Evolutionary conservation across 2,888 invertebrate species (phyloP).

Genomic region (Scaptomyza cyrtandrae): DNA sequence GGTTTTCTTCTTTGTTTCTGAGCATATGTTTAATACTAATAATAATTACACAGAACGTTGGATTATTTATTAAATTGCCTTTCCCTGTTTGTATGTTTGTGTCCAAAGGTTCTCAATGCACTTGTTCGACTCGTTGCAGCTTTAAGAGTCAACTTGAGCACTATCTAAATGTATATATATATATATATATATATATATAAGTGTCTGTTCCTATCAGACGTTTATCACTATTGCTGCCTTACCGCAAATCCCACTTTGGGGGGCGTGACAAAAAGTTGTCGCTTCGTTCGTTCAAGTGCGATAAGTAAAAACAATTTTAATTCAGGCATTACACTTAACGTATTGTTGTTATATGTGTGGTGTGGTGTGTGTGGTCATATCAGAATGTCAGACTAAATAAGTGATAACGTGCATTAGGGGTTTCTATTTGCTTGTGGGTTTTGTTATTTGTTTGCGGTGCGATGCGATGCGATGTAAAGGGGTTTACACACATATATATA

Average conservation of each 20-base stretch:
- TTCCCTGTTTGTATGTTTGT: no score
- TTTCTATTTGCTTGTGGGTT: conserved; percentile 21
- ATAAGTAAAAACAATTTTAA: conserved; percentile 3
- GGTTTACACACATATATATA: neutral
- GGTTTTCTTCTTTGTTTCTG: no score
- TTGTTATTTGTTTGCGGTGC: conserved; percentile 1
- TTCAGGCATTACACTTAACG: conserved; percentile 20
- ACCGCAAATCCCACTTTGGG: conserved; percentile 26
- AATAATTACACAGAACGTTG: no score
- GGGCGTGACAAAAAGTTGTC: neutral
- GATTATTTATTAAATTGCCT: no score
- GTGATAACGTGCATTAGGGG: conserved; percentile 52
- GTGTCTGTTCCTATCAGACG: conserved; percentile 11
- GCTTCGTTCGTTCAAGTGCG: neutral
- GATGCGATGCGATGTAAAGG: neutral
- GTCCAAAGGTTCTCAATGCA: neutral
- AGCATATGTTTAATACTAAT: no score
- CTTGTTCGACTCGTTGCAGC: conserved; percentile 16
- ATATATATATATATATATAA: no score
- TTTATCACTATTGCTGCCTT: conserved; percentile 15
- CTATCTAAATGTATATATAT: conserved; percentile 8
- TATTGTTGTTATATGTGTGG: neutral
- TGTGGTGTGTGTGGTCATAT: conserved; percentile 24
- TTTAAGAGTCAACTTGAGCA: neutral
- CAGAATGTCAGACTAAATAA: conserved; percentile 25